Percentiles rank a stretch among this genome's conserved stretches.
phyloP scores from a whole-genome alignment of 2,113 vertebrate species.

The Gallinago jamesoni region DNA sequence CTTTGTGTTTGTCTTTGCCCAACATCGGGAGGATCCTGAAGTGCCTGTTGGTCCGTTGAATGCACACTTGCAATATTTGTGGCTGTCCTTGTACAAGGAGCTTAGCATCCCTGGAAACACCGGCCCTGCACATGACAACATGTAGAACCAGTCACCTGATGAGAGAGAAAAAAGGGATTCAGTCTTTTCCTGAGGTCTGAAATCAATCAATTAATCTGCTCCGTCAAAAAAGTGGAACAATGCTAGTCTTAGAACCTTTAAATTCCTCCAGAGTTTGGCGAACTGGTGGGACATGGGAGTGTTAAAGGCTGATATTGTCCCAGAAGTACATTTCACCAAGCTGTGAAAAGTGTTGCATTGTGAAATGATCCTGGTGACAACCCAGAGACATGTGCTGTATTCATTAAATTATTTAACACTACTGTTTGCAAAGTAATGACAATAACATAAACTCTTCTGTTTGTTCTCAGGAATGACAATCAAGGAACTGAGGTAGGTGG shows the following conservation, averaged over 20 bases:
- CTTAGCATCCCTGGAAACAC: neutral
- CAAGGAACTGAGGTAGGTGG: neutral
- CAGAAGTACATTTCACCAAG: neutral
- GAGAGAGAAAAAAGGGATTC: neutral
- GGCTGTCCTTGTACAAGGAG: neutral
- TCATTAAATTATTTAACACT: neutral
- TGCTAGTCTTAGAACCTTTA: neutral
- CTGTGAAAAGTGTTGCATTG: neutral
- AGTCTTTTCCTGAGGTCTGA: neutral
- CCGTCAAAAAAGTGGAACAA: neutral
- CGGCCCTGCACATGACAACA: neutral
- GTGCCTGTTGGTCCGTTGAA: neutral
- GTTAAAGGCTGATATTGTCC: neutral
- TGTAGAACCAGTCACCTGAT: neutral
- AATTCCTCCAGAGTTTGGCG: neutral
- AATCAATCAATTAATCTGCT: neutral
- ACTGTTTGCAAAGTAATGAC: neutral
- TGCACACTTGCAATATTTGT: neutral
- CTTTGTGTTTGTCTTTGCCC: neutral
- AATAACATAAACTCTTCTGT: neutral
- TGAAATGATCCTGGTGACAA: neutral
- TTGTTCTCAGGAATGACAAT: neutral
- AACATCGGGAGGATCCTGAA: neutral
- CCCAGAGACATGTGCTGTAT: neutral
- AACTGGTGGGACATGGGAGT: neutral